Conservation (phyloP, 2,888 invertebrate genomes). For the Aleiodes alternator region DNA sequence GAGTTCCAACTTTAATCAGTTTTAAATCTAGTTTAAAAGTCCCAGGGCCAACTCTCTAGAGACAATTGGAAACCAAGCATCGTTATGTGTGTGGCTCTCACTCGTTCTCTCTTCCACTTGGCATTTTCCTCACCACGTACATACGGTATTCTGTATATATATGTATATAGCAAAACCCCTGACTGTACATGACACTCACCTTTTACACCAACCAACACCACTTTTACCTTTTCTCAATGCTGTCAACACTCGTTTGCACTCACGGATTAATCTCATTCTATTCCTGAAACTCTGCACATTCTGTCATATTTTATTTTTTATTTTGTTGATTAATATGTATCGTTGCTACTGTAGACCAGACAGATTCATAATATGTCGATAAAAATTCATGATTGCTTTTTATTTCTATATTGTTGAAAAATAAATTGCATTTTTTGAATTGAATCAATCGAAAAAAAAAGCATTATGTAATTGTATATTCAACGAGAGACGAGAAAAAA, state of each 20-base stretch:
- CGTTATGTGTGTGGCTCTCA: slow-evolving; percentile 27
- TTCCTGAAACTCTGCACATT: not conserved
- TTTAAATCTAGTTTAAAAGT: slow-evolving; percentile 66
- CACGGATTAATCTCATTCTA: slow-evolving; percentile 4
- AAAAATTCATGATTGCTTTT: too few species aligned
- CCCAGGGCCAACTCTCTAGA: slow-evolving; percentile 49
- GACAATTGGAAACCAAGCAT: slow-evolving; percentile 56
- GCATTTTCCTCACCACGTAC: slow-evolving; percentile 24
- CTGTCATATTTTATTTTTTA: not conserved
- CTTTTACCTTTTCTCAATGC: slow-evolving; percentile 38
- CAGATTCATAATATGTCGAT: too few species aligned
- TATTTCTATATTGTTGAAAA: too few species aligned
- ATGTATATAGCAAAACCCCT: too few species aligned
- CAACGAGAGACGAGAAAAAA: too few species aligned
- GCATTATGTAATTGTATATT: too few species aligned
- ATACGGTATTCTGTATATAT: slow-evolving; percentile 13
- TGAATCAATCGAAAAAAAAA: too few species aligned
- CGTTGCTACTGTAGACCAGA: not conserved
- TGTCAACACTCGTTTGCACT: slow-evolving; percentile 38
- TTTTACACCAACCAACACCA: slow-evolving; percentile 6
- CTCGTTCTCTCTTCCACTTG: slow-evolving; percentile 26
- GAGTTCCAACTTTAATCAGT: slow-evolving; percentile 63
- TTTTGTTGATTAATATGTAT: slow-evolving; percentile 2
- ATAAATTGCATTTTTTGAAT: too few species aligned
- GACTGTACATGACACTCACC: slow-evolving; percentile 31